Conservation (phyloP, 2,888 invertebrate genomes). For the Petrolisthes manimaculis region DNA sequence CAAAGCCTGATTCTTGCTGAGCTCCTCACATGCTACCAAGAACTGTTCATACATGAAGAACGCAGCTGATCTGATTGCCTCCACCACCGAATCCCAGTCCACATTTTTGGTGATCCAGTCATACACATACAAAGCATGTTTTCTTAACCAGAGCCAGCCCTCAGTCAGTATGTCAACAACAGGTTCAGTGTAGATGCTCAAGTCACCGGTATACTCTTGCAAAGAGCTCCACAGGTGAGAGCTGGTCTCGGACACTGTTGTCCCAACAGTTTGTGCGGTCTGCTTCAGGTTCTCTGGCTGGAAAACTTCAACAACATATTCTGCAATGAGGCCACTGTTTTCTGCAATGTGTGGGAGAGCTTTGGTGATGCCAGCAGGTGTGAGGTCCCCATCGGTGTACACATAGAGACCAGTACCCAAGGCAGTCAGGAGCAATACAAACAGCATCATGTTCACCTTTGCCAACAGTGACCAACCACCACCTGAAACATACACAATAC, state of each 20-base stretch:
- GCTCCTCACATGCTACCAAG: conserved; percentile 44
- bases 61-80: conserved; percentile 15
- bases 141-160: conserved; percentile 24
- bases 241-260: conserved; percentile 14
- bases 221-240: conserved; percentile 31
- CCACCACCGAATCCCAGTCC: conserved; percentile 38
- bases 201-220: conserved; percentile 30
- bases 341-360: conserved; percentile 42
- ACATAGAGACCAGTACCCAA: conserved; percentile 38
- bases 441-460: conserved; percentile 45
- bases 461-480: conserved; percentile 45
- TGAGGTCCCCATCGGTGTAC: conserved; percentile 53
- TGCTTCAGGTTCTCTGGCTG: conserved; percentile 49
- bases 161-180: not conserved
- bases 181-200: conserved; percentile 39
- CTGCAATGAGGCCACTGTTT: conserved; percentile 39
- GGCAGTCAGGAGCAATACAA: conserved; percentile 37
- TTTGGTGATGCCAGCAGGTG: conserved; percentile 32
- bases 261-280: conserved; percentile 43
- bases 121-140: conserved; percentile 26
- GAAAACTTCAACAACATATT: conserved; percentile 45
- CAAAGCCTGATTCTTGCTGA: conserved; percentile 44
- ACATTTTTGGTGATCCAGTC: conserved; percentile 46
- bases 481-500: conserved; percentile 13
- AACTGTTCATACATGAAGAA: conserved; percentile 49